These are phyloP conservation scores for Osedax frankpressi DNA, from an alignment of 2,888 invertebrate genomes.

Conservation along the genomic window DNA sequence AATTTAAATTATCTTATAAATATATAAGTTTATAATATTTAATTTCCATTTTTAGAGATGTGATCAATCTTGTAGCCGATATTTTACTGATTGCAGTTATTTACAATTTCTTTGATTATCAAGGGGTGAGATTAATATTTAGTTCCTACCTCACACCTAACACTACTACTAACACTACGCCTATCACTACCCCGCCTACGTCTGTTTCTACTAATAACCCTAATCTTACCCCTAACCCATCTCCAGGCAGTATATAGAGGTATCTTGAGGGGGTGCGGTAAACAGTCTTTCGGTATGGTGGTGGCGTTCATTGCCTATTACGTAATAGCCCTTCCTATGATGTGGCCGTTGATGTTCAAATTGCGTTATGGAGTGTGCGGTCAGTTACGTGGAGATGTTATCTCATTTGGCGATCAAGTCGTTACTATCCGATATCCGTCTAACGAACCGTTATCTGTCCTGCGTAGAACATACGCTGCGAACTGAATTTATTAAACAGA, in stretches of 20 bases:
- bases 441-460: too few species aligned
- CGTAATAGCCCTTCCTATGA: conserved; percentile 17
- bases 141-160: too few species aligned
- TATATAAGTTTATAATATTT: too few species aligned
- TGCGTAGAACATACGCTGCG: too few species aligned
- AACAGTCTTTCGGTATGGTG: conserved; percentile 17
- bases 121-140: conserved; percentile 7
- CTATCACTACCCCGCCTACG: too few species aligned
- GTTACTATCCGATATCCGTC: too few species aligned
- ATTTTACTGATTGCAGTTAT: conserved; percentile 4
- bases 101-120: not conserved
- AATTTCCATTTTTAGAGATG: not conserved
- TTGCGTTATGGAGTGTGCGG: conserved; percentile 14
- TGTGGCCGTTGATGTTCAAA: conserved; percentile 16
- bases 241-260: conserved; percentile 11
- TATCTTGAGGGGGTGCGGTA: conserved; percentile 20
- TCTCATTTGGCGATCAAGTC: too few species aligned
- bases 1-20: too few species aligned
- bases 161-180: too few species aligned
- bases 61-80: not conserved
- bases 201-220: too few species aligned
- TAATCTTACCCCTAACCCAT: too few species aligned
- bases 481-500: not conserved
- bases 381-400: conserved; percentile 9
- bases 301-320: conserved; percentile 19